Evolutionary conservation across 2,113 vertebrate genomes (phyloP), one percentile per base, ranked within the genome.

Genomic region (Spea multiplicata): DNA sequence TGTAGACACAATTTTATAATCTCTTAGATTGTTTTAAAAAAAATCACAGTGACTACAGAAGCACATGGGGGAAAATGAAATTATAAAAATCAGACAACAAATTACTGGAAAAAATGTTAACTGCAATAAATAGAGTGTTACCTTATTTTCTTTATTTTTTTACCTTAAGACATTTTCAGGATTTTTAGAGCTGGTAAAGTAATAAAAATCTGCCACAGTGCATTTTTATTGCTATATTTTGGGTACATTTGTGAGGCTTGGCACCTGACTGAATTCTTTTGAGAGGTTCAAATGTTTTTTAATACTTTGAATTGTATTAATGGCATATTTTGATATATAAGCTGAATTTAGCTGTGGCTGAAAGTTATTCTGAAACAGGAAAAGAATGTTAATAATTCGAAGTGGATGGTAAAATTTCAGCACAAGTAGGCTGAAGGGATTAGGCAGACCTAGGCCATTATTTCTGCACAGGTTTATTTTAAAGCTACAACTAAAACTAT

Each of bases 281-380:
- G 64, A 67, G 70, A 68, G 64, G 71, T 80, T 80, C 64, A 80
- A 80, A 74, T 65, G 44, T 49, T 80, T 74, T 80, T 80, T 71
- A 74, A 80, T 80, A 80, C 67, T 80, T 80, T 64, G 71, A 74
- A 80, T 74, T 80, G 68, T 73, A 74, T 80, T 80, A 80, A 80
- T 80, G 78, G 78, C 71, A 80, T 74, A 80, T 74, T 80, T 74
- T 80, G 78, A 74, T 80, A 80, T 80, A 74, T 73, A 68, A 47
- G 45, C 78, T 80, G 71, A 68, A 80, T 55, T 80, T 70, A 59
- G 77, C 61, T 73, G 77, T 64, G 52, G 70, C 61, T 66, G 70
- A 66, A 73, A 73, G 62, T 61, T 66, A 66, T 79, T 79, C 64
- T 48, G 71, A 80, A 80, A 80, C 64, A 80, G 71, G 78, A 80